phyloP scores from a whole-genome alignment of 2,797 vertebrate genomes.

The Denticeps clupeoides region DNA sequence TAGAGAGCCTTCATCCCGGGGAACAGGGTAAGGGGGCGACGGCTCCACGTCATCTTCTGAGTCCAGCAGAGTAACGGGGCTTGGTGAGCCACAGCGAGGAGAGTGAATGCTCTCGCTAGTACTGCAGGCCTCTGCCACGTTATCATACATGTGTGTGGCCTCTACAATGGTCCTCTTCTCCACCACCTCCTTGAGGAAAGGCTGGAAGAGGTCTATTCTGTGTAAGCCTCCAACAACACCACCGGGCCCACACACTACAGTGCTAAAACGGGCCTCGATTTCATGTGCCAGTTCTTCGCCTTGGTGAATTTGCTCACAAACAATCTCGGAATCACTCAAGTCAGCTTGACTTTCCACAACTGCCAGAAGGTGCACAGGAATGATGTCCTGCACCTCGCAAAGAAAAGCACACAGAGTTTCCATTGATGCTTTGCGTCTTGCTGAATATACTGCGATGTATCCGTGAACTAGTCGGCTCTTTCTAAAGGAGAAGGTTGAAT shows the following conservation, averaged over 20 bases:
- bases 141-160: constrained; percentile 93
- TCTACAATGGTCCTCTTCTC: constrained; percentile 87
- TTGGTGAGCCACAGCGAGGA: constrained; percentile 78
- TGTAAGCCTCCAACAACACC: constrained; percentile 70
- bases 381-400: constrained; percentile 91
- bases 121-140: constrained; percentile 79
- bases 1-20: constrained; percentile 66
- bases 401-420: constrained; percentile 89
- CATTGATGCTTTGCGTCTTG: constrained; percentile 80
- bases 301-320: constrained; percentile 77
- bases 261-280: constrained; percentile 76
- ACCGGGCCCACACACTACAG: constrained; percentile 67
- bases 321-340: constrained; percentile 68
- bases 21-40: constrained; percentile 64
- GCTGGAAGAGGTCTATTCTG: constrained; percentile 80
- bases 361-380: constrained; percentile 84
- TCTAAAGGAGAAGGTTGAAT: constrained; percentile 82
- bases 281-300: constrained; percentile 91
- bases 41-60: constrained; percentile 83
- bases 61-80: constrained; percentile 75
- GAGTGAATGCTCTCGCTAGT: constrained; percentile 79
- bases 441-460: constrained; percentile 85
- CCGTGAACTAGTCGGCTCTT: constrained; percentile 87
- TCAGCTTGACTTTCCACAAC: constrained; percentile 73
- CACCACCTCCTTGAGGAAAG: constrained; percentile 80